Evolutionary conservation across 2,113 vertebrate genomes (phyloP).

Genomic region (Ranitomeya imitator): DNA sequence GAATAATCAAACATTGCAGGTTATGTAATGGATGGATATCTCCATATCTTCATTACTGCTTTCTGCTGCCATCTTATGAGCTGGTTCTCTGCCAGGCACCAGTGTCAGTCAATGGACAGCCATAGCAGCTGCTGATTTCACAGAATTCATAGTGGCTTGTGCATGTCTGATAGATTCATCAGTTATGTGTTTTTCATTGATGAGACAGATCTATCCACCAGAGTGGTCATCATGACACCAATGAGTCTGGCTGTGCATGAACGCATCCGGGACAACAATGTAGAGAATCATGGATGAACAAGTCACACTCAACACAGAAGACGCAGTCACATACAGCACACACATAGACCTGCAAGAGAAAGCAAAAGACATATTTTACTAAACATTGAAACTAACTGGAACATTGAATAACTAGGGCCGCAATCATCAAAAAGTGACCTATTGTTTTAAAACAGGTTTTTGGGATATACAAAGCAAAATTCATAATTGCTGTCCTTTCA

Average conservation of each 20-base stretch:
- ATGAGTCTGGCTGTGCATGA: conserved; percentile 70
- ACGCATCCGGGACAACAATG: conserved; percentile 95
- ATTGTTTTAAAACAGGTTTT: too few relatives aligned
- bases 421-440: too few relatives aligned
- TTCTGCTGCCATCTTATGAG: background rate
- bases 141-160: background rate
- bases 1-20: background rate
- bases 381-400: background rate
- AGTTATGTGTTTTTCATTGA: background rate
- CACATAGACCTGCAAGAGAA: conserved; percentile 76
- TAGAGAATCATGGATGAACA: conserved; percentile 91
- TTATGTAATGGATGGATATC: background rate
- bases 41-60: background rate
- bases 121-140: background rate
- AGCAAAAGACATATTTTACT: conserved; percentile 53
- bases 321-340: conserved; percentile 80
- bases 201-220: background rate
- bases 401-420: background rate
- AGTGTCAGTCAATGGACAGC: background rate
- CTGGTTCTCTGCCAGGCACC: background rate
- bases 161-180: background rate
- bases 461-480: too few relatives aligned
- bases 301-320: conserved; percentile 92
- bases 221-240: conserved; percentile 62
- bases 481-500: too few relatives aligned